Percentiles rank a stretch among this genome's conserved stretches.
Conservation (phyloP, 2,888 invertebrate genomes). For the Cyaniris semiargus region DNA sequence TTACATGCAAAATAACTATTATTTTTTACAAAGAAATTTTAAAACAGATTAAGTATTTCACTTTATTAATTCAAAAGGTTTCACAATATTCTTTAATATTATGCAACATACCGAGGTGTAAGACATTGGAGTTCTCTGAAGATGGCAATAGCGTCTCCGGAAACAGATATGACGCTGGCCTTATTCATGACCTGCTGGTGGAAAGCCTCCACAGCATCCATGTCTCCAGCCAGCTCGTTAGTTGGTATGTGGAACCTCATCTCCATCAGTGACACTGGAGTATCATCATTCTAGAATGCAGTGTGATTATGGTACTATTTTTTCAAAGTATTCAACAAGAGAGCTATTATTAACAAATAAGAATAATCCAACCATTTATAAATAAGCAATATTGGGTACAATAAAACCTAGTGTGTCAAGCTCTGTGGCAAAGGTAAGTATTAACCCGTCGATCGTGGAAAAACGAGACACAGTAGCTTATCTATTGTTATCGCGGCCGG, state of each 20-base stretch:
- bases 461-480: no score
- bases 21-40: no score
- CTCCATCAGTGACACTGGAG: conserved; percentile 97
- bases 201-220: conserved; percentile 98
- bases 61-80: neutral
- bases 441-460: no score
- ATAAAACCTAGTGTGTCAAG: no score
- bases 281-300: conserved; percentile 94
- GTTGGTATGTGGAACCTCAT: conserved; percentile 99
- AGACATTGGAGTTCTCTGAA: conserved; percentile 98
- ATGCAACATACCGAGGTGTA: conserved; percentile 89
- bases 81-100: neutral
- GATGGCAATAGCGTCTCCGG: conserved; percentile 98
- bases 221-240: conserved; percentile 90
- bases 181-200: conserved; percentile 97
- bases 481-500: no score
- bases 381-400: neutral
- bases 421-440: no score
- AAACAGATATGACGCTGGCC: conserved; percentile 98
- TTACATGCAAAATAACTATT: no score
- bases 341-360: no score
- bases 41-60: no score
- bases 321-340: no score
- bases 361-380: no score
- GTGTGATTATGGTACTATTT: conserved; percentile 23